Conservation (phyloP, 37 sponge, comb jelly and placozoan species). For the Axinella damicornis region DNA sequence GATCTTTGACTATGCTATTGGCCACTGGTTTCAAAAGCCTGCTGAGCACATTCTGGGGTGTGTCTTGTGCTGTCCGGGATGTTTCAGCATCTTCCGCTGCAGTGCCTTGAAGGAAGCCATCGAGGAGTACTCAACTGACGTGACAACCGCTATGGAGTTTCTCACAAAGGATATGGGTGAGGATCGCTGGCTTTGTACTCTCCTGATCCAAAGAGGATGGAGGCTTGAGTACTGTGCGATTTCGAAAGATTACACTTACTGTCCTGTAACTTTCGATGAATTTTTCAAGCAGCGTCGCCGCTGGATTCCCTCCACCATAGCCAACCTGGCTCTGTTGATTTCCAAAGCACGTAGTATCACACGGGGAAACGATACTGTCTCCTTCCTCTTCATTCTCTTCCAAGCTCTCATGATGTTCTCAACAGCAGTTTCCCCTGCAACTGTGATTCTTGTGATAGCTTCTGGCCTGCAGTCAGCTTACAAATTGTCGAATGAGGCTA, state of each 20-base stretch:
- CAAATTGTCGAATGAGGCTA: background rate
- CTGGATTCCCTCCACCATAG: constrained; percentile 92
- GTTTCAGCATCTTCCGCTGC: constrained; percentile 88
- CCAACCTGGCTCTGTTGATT: constrained; percentile 75
- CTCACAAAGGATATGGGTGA: constrained; percentile 96
- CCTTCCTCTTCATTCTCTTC: constrained; percentile 78
- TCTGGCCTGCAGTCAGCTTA: constrained; percentile 68
- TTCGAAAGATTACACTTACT: constrained; percentile 81
- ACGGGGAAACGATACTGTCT: constrained; percentile 67
- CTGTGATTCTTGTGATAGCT: constrained; percentile 80
- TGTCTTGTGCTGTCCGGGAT: constrained; percentile 93
- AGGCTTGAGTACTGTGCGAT: constrained; percentile 87
- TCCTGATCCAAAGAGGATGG: constrained; percentile 88
- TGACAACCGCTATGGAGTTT: constrained; percentile 78
- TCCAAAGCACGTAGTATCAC: constrained; percentile 53
- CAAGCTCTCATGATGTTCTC: constrained; percentile 81
- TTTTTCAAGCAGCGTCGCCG: constrained; percentile 91
- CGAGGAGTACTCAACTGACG: constrained; percentile 70
- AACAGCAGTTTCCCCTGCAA: constrained; percentile 81
- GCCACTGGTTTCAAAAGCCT: constrained; percentile 88
- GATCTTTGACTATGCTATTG: constrained; percentile 88
- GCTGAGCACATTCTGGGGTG: constrained; percentile 89
- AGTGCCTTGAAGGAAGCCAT: constrained; percentile 75
- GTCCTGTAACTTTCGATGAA: constrained; percentile 84
- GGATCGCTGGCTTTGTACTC: constrained; percentile 95